These are phyloP conservation scores for Thereva unica DNA, from an alignment of 2,888 invertebrate species.

Conservation along the genomic window DNA sequence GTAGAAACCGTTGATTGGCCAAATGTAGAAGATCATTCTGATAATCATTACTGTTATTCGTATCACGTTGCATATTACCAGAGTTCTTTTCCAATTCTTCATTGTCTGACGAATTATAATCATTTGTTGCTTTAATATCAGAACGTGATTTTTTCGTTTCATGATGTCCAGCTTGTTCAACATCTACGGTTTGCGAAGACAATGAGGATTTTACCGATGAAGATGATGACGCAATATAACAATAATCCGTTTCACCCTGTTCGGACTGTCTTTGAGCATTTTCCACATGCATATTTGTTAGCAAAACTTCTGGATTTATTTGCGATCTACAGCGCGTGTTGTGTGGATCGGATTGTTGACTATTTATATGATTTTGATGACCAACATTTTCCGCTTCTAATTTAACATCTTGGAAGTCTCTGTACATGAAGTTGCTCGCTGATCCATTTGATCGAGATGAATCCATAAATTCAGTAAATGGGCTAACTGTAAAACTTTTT, in stretches of 20 bases:
- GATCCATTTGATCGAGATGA: conserved; percentile 55
- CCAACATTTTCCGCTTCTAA: conserved; percentile 47
- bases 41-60: conserved; percentile 40
- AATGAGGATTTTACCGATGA: conserved; percentile 53
- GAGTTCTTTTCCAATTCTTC: conserved; percentile 13
- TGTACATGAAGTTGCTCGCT: conserved; percentile 17
- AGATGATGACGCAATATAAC: conserved; percentile 51
- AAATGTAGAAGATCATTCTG: conserved; percentile 54
- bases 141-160: conserved; percentile 51
- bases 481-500: conserved; percentile 52
- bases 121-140: conserved; percentile 38
- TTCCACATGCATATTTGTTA: conserved; percentile 45
- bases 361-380: conserved; percentile 54
- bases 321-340: background rate
- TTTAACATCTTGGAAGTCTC: conserved; percentile 32
- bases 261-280: conserved; percentile 33
- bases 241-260: conserved; percentile 16
- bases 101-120: conserved; percentile 42
- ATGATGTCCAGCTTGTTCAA: background rate
- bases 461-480: conserved; percentile 55
- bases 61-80: conserved; percentile 36
- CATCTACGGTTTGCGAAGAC: conserved; percentile 50
- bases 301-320: conserved; percentile 45
- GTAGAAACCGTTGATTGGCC: conserved; percentile 55
- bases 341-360: background rate